Base-by-base conservation (phyloP, 1,140 invertebrate genomes). In the Neodiprion lecontei region DNA sequence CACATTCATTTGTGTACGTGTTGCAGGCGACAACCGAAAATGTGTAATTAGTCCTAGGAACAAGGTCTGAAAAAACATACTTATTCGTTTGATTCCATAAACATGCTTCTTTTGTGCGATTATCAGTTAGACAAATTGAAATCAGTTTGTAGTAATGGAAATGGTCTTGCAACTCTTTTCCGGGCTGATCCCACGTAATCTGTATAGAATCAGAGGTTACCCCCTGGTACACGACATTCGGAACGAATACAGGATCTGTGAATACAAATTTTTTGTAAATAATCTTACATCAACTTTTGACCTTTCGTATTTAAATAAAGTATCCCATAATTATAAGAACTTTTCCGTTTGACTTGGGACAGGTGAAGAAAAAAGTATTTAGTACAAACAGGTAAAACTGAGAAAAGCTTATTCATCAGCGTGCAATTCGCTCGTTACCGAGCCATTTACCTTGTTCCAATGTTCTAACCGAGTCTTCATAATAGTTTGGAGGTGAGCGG, bases 1-100 rank as follows among this genome's bases (percentile, higher is more conserved):
- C 94, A 85, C 95, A 96, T 67, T 90, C 86, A 71, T 90, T 90
- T 2, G 93, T 96, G 79, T 92, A 94, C 81, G 95, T 92, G 75
- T 91, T 95, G 83, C 95, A 96, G 10, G 94, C 94, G 50, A 92
- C 86, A 76, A 94, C 93, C 88, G 92, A 92, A 84, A 96, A 95
- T 74, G 91, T 89, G 81, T 96, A 96, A 70, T 91, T 93, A 21
- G 94, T 96, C 2, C 93, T 92, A 0, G 94, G 92, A 79, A 93
- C 90, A 9, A 96, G 85, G 83, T 95, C 91, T 74, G 91, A 91
- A 84, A 96, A 96, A 89, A 95, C 93, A 80, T 95, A 95, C 0
- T 90, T 89, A 68, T 93, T 84, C 77, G 92, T 92, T 72, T 93
- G 90, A 14, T 91, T 90, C 12, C 90, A 89, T 82, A 93, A 91